phyloP scores from a whole-genome alignment of 1,140 invertebrate species.

The Pinna nobilis region DNA sequence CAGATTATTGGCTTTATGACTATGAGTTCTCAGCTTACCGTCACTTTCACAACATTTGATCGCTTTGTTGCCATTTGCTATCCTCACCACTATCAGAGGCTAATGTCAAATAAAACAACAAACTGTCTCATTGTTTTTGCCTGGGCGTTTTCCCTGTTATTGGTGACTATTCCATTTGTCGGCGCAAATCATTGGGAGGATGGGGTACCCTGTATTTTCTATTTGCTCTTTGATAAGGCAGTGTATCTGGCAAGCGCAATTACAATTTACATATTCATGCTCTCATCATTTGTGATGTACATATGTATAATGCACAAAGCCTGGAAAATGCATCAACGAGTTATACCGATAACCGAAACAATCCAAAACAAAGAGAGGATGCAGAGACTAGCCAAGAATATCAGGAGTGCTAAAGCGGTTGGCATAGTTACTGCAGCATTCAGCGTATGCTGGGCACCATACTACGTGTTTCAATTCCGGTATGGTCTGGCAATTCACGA shows the following conservation, averaged over 20 bases:
- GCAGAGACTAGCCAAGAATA: constrained; percentile 23
- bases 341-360: constrained; percentile 24
- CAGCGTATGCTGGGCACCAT: constrained; percentile 45
- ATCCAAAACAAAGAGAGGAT: not conserved
- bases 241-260: constrained; percentile 11
- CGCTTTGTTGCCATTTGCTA: constrained; percentile 44
- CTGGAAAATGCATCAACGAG: constrained; percentile 26
- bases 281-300: constrained; percentile 36
- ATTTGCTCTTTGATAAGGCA: constrained; percentile 17
- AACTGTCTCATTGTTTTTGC: constrained; percentile 12
- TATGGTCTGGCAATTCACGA: constrained; percentile 9
- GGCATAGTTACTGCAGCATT: constrained; percentile 31
- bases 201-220: constrained; percentile 16
- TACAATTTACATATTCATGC: constrained; percentile 23
- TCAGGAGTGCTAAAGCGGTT: constrained; percentile 34
- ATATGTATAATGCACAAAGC: constrained; percentile 36
- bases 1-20: constrained; percentile 30
- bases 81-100: constrained; percentile 30
- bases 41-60: constrained; percentile 43
- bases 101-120: constrained; percentile 23
- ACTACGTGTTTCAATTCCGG: constrained; percentile 29
- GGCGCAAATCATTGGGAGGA: constrained; percentile 38
- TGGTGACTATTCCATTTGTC: constrained; percentile 17
- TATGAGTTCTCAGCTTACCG: constrained; percentile 32
- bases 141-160: constrained; percentile 24